Evolutionary conservation across 1,140 invertebrate genomes (phyloP), one percentile per base, ranked within the genome.

Genomic region (Eumeta japonica): DNA sequence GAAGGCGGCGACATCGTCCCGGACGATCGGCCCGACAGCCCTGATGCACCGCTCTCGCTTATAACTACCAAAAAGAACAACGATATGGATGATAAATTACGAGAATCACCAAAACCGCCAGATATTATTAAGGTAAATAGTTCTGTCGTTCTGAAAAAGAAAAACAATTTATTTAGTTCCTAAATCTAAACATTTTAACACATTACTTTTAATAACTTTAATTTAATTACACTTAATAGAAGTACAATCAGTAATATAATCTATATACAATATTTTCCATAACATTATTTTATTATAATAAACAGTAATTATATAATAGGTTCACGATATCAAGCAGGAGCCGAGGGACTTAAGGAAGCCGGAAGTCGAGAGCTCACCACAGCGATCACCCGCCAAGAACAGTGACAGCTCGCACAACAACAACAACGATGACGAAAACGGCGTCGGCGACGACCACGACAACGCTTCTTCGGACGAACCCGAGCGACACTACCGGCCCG

Each of bases 41-140:
- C 83, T 18, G 79, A 82, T 24, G 83, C 79, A 16, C 83, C 84
- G 0, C 57, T 86, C n/a, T 86, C 84, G 3, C 51, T 85, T 31
- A 85, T 84, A 2, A 85, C 81, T 3, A 77, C 64, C 1, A 77
- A 73, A 40, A 76, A 76, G 40, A 72, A 70, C 41, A 66, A 64
- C 48, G 58, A 72, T 13, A 45, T 44, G 48, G 55, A 75, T 58
- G 65, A 65, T 15, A 66, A 55, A 29, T 60, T 64, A 2, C 59
- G 71, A 43, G 66, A 74, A 46, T 76, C 72, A 5, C 65, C 72
- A 19, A 76, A 76, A 49, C 72, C 70, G 14, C 72, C 73, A 9
- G 72, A 76, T 41, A 75, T 74, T 39, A 71, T 75, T 10, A 77
- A 76, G 71, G 74, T 77, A 61, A 54, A 37, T 30, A 28, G 9